phyloP scores from a whole-genome alignment of 2,888 invertebrate genomes.

The Palloptera scutellata region DNA sequence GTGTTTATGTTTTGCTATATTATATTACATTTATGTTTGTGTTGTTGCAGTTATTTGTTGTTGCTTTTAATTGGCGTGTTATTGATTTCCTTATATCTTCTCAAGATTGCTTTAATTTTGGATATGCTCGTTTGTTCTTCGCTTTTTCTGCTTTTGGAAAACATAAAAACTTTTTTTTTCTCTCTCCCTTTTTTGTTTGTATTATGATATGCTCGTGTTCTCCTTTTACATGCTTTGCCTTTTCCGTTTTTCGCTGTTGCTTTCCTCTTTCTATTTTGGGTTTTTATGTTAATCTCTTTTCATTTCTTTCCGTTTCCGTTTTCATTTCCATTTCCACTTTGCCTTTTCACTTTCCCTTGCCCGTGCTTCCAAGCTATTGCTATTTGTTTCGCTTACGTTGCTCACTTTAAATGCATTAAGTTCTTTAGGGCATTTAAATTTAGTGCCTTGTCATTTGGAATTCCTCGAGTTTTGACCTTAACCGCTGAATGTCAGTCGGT shows the following conservation, averaged over 20 bases:
- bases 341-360: constrained; percentile 2
- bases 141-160: constrained; percentile 22
- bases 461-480: constrained; percentile 6
- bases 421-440: constrained; percentile 23
- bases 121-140: neutral
- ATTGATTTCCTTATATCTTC: neutral
- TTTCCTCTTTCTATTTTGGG: constrained; percentile 13
- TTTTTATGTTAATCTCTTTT: constrained; percentile 17
- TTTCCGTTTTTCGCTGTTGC: constrained; percentile 14
- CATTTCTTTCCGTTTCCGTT: constrained; percentile 11
- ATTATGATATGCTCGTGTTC: constrained; percentile 14
- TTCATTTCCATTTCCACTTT: constrained; percentile 8
- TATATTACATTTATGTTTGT: constrained; percentile 26
- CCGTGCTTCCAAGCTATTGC: neutral
- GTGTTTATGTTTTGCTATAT: constrained; percentile 19
- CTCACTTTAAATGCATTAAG: neutral
- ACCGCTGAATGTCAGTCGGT: constrained; percentile 2
- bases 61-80: neutral
- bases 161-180: constrained; percentile 25
- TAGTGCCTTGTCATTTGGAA: constrained; percentile 34
- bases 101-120: neutral
- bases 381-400: constrained; percentile 6
- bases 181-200: constrained; percentile 17
- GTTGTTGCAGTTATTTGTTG: constrained; percentile 22
- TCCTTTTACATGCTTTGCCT: constrained; percentile 8